Conservation (phyloP, 2,888 invertebrate genomes). For the Calephelis perditalis region DNA sequence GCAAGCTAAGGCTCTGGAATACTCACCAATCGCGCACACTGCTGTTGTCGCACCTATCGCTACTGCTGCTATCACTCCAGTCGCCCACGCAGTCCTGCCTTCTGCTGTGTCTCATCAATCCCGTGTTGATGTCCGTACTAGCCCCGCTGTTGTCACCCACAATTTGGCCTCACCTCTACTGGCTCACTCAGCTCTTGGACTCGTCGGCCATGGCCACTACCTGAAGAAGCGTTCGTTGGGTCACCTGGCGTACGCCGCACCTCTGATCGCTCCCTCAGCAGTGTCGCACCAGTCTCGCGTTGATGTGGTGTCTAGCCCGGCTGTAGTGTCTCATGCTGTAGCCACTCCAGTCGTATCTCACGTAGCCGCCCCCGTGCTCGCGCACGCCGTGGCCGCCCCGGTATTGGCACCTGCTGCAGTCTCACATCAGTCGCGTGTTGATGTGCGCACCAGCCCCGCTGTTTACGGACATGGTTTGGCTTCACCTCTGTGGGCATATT, state of each 20-base stretch:
- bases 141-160: conserved; percentile 43
- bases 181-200: conserved; percentile 31
- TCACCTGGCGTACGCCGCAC: conserved; percentile 35
- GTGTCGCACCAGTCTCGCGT: conserved; percentile 56
- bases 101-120: conserved; percentile 39
- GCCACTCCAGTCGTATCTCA: conserved; percentile 30
- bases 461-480: conserved; percentile 34
- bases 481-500: conserved; percentile 27
- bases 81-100: conserved; percentile 38
- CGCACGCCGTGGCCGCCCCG: conserved; percentile 29
- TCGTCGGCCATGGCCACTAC: conserved; percentile 41
- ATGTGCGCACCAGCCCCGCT: conserved; percentile 46
- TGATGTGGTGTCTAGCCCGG: conserved; percentile 41
- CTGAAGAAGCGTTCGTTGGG: conserved; percentile 46
- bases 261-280: conserved; percentile 50
- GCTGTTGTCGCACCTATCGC: conserved; percentile 28
- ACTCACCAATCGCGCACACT: conserved; percentile 40
- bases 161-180: conserved; percentile 11
- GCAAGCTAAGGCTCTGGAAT: background rate
- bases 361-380: conserved; percentile 26
- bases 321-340: conserved; percentile 29
- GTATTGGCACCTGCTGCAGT: conserved; percentile 55
- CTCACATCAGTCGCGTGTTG: conserved; percentile 66
- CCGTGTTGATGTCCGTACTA: conserved; percentile 39
- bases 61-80: conserved; percentile 35